phyloP scores from a whole-genome alignment of 2,113 vertebrate genomes.

The Rhegmatorhina hoffmannsi region DNA sequence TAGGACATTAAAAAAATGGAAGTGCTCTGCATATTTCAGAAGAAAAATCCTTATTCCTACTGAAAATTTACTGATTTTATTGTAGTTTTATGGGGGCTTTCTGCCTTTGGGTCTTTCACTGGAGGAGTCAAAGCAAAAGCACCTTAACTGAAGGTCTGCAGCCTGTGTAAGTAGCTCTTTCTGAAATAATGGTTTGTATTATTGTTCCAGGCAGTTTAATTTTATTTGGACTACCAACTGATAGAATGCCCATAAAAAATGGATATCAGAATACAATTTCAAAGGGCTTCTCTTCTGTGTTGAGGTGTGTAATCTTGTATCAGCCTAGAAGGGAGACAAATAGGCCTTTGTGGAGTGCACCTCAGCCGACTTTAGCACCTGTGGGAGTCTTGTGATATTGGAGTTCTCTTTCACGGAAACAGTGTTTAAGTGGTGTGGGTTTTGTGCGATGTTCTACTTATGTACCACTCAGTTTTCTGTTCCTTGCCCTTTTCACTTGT shows the following conservation, averaged over 20 bases:
- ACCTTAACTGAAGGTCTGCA: background rate
- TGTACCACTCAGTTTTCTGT: background rate
- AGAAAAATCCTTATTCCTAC: background rate
- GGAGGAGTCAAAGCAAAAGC: background rate
- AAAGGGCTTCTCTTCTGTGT: background rate
- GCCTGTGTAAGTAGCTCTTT: background rate
- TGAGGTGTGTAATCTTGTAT: background rate
- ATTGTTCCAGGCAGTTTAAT: background rate
- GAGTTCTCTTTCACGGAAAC: background rate
- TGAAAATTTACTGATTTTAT: background rate
- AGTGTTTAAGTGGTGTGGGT: background rate
- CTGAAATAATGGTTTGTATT: background rate
- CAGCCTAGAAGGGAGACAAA: background rate
- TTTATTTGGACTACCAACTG: background rate
- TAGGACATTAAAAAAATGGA: background rate
- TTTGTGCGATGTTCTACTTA: background rate
- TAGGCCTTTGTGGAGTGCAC: background rate
- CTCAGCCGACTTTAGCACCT: background rate
- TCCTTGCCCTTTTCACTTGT: background rate
- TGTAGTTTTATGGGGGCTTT: background rate
- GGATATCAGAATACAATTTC: background rate
- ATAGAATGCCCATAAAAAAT: background rate
- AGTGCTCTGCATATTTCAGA: background rate
- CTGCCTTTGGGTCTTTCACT: background rate
- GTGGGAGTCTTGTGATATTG: background rate